These are phyloP conservation scores for Phyllopteryx taeniolatus DNA, from an alignment of 2,113 vertebrate genomes.

Conservation along the genomic window DNA sequence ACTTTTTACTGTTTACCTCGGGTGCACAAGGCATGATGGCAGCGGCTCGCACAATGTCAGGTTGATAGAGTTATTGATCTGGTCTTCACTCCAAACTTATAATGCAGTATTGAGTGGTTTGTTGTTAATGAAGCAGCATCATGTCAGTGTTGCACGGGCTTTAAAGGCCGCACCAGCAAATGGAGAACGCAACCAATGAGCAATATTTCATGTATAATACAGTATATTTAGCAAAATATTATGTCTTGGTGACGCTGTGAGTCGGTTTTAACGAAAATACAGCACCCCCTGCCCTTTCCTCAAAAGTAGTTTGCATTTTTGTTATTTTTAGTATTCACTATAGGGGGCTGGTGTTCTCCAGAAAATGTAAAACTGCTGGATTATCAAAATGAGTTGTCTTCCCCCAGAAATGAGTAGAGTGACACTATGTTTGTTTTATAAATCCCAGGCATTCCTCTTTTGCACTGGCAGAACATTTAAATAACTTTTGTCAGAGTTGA, in stretches of 20 bases:
- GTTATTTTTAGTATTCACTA: too few relatives aligned
- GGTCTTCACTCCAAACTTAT: not conserved
- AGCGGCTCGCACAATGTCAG: conserved; percentile 7
- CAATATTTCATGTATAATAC: not conserved
- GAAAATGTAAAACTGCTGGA: too few relatives aligned
- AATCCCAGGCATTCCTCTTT: too few relatives aligned
- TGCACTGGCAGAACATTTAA: too few relatives aligned
- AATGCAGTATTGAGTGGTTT: not conserved
- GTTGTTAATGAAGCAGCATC: conserved; percentile 1
- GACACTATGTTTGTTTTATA: too few relatives aligned
- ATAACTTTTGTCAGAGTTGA: too few relatives aligned
- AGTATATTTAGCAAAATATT: not conserved
- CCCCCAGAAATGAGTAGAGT: too few relatives aligned
- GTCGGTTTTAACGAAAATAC: not conserved
- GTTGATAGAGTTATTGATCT: conserved; percentile 23
- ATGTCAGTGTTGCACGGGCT: not conserved
- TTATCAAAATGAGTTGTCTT: too few relatives aligned
- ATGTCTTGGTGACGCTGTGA: not conserved
- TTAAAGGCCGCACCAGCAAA: not conserved
- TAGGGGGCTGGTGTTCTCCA: too few relatives aligned
- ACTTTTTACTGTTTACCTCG: conserved; percentile 7
- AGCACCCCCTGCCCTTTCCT: too few relatives aligned
- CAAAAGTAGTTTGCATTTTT: too few relatives aligned
- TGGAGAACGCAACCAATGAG: not conserved
- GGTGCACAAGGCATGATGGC: not conserved